These are phyloP conservation scores for Escarpia spicata DNA, from an alignment of 2,888 invertebrate species.

Conservation along the genomic window DNA sequence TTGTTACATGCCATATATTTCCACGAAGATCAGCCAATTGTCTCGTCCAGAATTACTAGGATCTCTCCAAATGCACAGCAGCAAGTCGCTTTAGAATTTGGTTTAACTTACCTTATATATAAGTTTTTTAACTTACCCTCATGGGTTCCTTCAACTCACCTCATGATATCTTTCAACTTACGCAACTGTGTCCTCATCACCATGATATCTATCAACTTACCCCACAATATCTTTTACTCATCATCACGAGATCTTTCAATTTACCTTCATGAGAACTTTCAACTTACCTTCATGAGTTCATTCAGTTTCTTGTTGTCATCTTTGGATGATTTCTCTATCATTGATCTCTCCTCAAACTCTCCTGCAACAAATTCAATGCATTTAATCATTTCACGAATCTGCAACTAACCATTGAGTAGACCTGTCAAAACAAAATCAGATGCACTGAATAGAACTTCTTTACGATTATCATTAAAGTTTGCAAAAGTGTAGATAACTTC, in stretches of 20 bases:
- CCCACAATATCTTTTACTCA: no score
- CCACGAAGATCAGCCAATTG: no score
- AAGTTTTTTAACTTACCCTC: no score
- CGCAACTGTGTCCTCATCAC: neutral
- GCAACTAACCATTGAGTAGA: neutral
- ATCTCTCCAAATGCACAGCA: no score
- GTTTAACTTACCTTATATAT: no score
- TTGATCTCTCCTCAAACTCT: conserved; percentile 96
- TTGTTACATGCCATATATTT: no score
- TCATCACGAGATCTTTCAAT: no score
- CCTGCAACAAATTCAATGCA: conserved; percentile 69
- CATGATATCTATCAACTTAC: neutral
- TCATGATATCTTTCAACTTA: no score
- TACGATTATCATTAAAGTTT: neutral
- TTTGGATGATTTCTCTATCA: conserved; percentile 88
- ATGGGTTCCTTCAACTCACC: no score
- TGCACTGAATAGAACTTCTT: neutral
- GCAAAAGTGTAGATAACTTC: neutral
- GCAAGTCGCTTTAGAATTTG: no score
- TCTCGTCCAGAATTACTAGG: no score
- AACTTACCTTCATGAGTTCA: conserved; percentile 76
- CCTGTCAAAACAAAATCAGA: neutral
- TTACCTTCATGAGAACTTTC: neutral
- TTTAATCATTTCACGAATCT: neutral
- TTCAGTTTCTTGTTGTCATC: conserved; percentile 83